Conservation (phyloP, 2,113 vertebrate species). For the Corydoras sp. region DNA sequence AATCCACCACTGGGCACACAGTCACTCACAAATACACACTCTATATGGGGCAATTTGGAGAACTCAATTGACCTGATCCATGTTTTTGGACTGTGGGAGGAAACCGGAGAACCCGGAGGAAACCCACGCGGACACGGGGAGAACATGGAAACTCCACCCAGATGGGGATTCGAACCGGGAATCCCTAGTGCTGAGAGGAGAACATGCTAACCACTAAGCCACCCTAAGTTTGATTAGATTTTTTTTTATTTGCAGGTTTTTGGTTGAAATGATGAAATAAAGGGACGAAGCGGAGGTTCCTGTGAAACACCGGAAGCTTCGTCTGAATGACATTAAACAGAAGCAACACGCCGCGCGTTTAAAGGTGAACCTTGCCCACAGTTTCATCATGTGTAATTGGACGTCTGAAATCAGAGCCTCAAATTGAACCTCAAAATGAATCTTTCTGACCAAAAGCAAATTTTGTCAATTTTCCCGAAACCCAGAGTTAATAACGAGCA, state of each 20-base stretch:
- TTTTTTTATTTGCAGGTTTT: background rate
- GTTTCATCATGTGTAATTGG: slow-evolving; percentile 11
- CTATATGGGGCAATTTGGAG: no score
- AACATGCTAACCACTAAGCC: no score
- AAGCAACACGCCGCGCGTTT: background rate
- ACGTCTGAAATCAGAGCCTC: background rate
- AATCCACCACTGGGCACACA: no score
- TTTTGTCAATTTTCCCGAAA: background rate
- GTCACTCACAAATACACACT: no score
- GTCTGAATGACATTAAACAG: background rate
- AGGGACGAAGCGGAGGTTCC: background rate
- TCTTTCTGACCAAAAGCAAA: slow-evolving; percentile 11
- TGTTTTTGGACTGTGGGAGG: no score
- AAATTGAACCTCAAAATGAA: background rate
- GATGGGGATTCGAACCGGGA: no score
- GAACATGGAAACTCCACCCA: no score
- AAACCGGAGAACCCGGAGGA: no score
- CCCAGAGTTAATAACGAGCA: background rate
- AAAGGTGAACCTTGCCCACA: background rate
- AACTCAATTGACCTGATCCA: no score
- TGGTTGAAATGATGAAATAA: background rate
- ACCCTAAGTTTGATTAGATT: no score
- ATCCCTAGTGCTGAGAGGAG: no score
- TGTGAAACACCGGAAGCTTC: background rate
- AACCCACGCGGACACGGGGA: no score